Conservation (phyloP, 2,888 invertebrate genomes). For the Eupithecia dodoneata region DNA sequence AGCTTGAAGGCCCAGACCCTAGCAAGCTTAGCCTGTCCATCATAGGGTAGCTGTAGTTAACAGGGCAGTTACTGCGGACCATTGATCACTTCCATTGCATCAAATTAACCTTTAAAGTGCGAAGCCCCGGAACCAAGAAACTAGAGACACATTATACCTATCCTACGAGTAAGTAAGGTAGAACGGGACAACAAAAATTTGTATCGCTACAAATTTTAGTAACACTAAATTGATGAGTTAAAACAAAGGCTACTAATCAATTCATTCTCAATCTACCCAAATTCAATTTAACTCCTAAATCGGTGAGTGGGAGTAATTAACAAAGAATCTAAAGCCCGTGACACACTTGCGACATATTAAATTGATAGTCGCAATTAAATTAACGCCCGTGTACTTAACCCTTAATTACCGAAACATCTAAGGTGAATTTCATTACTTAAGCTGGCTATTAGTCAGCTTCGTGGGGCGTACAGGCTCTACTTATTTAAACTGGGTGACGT, state of each 20-base stretch:
- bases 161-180: too few relatives aligned
- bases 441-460: constrained; percentile 28
- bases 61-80: too few relatives aligned
- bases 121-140: too few relatives aligned
- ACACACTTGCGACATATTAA: constrained; percentile 43
- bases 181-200: neutral
- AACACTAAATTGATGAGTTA: neutral
- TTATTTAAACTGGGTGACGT: constrained; percentile 12
- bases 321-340: constrained; percentile 42
- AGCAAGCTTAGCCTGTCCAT: too few relatives aligned
- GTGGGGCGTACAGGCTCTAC: neutral
- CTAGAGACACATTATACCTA: too few relatives aligned
- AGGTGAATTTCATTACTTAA: constrained; percentile 54
- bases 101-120: too few relatives aligned
- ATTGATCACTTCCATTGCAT: too few relatives aligned
- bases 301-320: constrained; percentile 23
- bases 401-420: constrained; percentile 57
- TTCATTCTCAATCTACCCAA: neutral
- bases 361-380: constrained; percentile 56
- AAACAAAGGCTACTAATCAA: neutral
- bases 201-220: neutral
- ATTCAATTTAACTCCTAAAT: constrained; percentile 22
- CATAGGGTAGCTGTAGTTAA: too few relatives aligned
- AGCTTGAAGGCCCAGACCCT: too few relatives aligned
- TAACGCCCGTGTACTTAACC: constrained; percentile 56